Percentiles rank a stretch among this genome's conserved stretches.
Conservation (phyloP, 2,888 invertebrate species). For the Agrilus biguttatus region DNA sequence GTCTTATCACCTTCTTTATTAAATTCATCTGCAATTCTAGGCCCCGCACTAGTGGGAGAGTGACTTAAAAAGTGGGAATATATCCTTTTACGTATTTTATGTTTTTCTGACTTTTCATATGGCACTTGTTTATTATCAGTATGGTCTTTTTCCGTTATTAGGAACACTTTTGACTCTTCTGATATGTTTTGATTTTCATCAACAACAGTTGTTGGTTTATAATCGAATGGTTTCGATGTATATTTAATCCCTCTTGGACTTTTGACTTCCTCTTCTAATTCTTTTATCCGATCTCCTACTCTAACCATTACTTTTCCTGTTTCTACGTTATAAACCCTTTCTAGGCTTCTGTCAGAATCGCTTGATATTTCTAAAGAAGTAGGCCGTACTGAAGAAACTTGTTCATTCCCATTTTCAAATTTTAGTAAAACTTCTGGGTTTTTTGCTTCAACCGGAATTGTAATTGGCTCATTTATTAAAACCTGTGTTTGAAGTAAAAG, state of each 20-base stretch:
- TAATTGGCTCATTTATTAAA: too few species aligned
- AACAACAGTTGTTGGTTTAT: background rate
- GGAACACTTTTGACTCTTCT: background rate
- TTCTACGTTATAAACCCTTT: conserved; percentile 27
- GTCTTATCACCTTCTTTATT: too few species aligned
- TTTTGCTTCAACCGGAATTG: too few species aligned
- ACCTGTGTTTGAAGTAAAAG: too few species aligned
- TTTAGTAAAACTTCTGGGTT: too few species aligned
- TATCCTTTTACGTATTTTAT: too few species aligned
- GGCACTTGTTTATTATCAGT: too few species aligned
- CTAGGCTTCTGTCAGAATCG: conserved; percentile 27
- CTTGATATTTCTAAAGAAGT: conserved; percentile 21
- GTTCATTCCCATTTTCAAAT: conserved; percentile 3
- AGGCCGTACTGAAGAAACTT: conserved; percentile 6
- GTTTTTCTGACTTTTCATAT: too few species aligned
- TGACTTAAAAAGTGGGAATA: too few species aligned
- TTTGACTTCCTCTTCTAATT: conserved; percentile 7
- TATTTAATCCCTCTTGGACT: conserved; percentile 9
- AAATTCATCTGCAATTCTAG: too few species aligned
- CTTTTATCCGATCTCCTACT: conserved; percentile 10
- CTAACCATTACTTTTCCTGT: conserved; percentile 21
- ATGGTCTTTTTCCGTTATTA: too few species aligned
- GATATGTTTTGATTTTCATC: conserved; percentile 10
- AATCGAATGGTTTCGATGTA: conserved; percentile 1
- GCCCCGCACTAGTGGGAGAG: too few species aligned